Evolutionary conservation across 2,888 invertebrate genomes (phyloP).

Genomic region (Tachina grossa): DNA sequence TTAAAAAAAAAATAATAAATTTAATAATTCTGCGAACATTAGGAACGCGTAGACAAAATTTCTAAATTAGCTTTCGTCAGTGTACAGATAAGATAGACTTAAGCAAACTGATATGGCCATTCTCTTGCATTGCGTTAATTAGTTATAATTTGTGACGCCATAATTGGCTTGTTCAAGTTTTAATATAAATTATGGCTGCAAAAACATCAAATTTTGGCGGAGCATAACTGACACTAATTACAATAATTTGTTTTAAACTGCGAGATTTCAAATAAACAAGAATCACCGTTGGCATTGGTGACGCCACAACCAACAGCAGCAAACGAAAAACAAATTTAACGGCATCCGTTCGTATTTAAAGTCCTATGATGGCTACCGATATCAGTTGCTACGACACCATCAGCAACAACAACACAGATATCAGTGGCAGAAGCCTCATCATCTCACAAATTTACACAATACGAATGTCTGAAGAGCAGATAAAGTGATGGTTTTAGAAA

Average conservation of each 20-base stretch:
- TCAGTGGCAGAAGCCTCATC: background rate
- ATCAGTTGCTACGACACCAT: background rate
- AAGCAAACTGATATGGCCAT: conserved; percentile 5
- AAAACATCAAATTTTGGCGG: conserved; percentile 59
- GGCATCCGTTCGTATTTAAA: too few species aligned
- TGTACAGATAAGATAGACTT: background rate
- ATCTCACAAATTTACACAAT: conserved; percentile 10
- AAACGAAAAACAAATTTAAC: background rate
- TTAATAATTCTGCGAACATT: too few species aligned
- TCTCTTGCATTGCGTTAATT: conserved; percentile 56
- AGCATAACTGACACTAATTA: conserved; percentile 55
- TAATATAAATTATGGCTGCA: conserved; percentile 56
- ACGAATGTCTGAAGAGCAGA: conserved; percentile 38
- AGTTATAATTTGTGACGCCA: conserved; percentile 58
- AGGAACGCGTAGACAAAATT: too few species aligned
- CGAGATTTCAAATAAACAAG: conserved; percentile 7
- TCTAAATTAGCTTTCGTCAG: too few species aligned
- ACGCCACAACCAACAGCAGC: background rate
- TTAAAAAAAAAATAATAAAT: too few species aligned
- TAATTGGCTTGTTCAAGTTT: conserved; percentile 64
- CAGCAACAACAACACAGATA: background rate
- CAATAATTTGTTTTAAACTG: conserved; percentile 53
- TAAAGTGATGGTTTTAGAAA: conserved; percentile 33
- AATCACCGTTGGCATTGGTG: background rate
- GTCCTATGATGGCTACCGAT: background rate